Evolutionary conservation across 2,797 vertebrate species (phyloP), one percentile per base, ranked within the genome.

Genomic region (Discoglossus pictus): DNA sequence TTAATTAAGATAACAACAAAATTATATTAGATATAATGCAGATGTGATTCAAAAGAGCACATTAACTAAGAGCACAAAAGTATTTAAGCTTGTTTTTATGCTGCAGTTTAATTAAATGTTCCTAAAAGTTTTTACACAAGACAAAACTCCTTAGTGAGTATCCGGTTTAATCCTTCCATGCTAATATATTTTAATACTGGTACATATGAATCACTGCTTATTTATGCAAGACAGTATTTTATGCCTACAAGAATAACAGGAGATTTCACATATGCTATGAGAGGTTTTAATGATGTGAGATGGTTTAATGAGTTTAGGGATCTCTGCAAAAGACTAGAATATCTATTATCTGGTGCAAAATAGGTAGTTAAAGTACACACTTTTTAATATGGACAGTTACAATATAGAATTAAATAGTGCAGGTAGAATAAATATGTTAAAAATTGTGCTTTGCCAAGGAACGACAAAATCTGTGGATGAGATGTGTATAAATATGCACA

Each of bases 91-190:
- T n/a, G n/a, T 25, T 27, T 51, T 13, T 12, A 51, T 34, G 23
- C 12, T 24, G 4, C 24, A 6, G 31, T 34, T 31, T 51, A 51
- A 51, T 51, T 48, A 25, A 51, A 51, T 24, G 13, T 27, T 51
- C 31, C 25, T 15, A n/a, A 27, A 51, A 47, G 31, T 6, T 27
- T 51, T 51, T n/a, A 16, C 11, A 51, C 21, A 15, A 27, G 4
- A 51, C 24, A 50, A 27, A 25, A 51, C 48, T 51, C 25, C 48
- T 51, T 9, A 51, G 48, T 51, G 48, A 27, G 9, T 51, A 27
- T 31, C 7, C 17, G 4, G 23, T n/a, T 25, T 15, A 51, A 51
- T 27, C 13, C 48, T n/a, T n/a, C 24, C n/a, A 7, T 51, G 24
- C 23, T n/a, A 51, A 51, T 51, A 15, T 51, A 25, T 31, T 51